Evolutionary conservation across 1,140 invertebrate species (phyloP), one percentile per base, ranked within the genome.

Genomic region (Micrasema longulum): DNA sequence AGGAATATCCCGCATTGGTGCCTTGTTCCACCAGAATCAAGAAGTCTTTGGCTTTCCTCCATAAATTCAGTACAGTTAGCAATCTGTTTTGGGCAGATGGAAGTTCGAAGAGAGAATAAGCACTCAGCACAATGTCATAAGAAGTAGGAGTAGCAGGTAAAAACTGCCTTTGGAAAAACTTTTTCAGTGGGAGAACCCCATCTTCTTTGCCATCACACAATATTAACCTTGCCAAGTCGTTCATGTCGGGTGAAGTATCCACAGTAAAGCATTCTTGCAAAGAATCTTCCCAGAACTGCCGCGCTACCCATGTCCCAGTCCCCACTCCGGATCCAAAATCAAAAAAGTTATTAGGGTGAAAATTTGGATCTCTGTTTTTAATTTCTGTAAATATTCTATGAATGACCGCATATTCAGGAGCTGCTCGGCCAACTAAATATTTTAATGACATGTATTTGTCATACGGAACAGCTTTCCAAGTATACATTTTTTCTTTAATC

Each of bases 261-360:
- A 97, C 90, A 79, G 91, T 92, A 71, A 92, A 91, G 79, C 93
- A 92, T 85, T 97, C 95, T 76, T 88, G 89, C 12, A 97, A 85
- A 41, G 87, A 83, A 12, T 88, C 82, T 5, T 83, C 79, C 94
- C 95, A 97, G 20, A 88, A 84, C 9, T 84, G 79, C 73, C 90
- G 89, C 3, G 91, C 89, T 20, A 92, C 94, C 94, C 95, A 97
- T 38, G 90, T 89, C 0, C 89, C 91, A 26, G 93, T 92, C 1
- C 95, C 95, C 48, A 95, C 81, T 12, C 95, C 96, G 50, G 95
- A 96, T 5, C 96, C 96, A 84, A 96, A 97, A 83, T 97, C 95
- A 79, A 96, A 93, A 64, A 95, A 86, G 65, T 90, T 91, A 69
- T 84, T 82, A 0, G 95, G 95, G 48, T 84, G 81, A 80, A 94